Evolutionary conservation across 2,797 vertebrate genomes (phyloP), one percentile per base, ranked within the genome.

Genomic region (Picus viridis): DNA sequence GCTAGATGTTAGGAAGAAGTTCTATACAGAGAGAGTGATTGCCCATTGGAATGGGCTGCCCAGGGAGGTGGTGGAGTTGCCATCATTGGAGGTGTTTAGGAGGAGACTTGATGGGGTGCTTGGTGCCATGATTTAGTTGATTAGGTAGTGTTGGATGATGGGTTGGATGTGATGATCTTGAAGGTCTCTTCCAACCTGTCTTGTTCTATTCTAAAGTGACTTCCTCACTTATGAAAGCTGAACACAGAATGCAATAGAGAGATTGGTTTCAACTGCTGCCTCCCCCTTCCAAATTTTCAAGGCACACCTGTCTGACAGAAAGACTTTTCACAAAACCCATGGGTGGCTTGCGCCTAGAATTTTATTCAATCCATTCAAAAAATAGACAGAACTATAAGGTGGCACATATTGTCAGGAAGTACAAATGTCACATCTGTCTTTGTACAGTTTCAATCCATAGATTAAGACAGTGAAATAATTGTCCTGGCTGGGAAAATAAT

Each of bases 321-420:
- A 74, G 67, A 79, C 45, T 30, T 59, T 41, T 74, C 41, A 86
- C 29, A 3, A 64, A 78, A 84, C 64, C 10, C 36, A 73, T 19
- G 67, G 73, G 71, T 69, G n/a, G 84, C 93, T 96, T 17, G 74
- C 49, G 96, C 96, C 95, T 90, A 70, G 89, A 92, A 67, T 94
- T 97, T 97, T 97, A 97, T 97, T 98, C 95, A 96, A 90, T 93
- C 95, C 88, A 95, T 96, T 96, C 87, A 94, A 96, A 96, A 96
- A 96, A 96, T 89, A 96, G 92, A 95, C 91, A 95, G 89, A 96
- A 96, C 88, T 96, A 72, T 84, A 92, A 94, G 90, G 94, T 95
- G 91, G 82, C 93, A 97, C 91, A 78, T 72, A 58, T 82, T 91
- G 59, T 95, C 86, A 95, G 96, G 90, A 88, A 91, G 89, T 86